Percentiles rank a stretch among this genome's conserved stretches.
These are phyloP conservation scores for Crenichthys baileyi DNA, from an alignment of 2,797 vertebrate species.

Conservation along the genomic window DNA sequence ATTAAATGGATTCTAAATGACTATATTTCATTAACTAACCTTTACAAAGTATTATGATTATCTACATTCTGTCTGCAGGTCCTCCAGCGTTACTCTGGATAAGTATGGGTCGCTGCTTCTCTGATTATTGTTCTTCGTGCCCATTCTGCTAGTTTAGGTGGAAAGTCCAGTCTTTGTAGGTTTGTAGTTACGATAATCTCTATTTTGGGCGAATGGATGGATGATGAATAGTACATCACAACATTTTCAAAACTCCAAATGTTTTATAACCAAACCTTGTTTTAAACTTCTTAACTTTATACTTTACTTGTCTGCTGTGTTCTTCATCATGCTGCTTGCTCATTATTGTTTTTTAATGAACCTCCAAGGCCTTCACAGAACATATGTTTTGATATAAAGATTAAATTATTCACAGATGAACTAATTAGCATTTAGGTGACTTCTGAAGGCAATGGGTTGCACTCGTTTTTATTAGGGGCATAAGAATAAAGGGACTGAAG, in stretches of 20 bases:
- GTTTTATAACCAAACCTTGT: neutral
- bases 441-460: neutral
- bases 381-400: neutral
- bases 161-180: neutral
- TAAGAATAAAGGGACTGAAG: neutral
- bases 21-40: neutral
- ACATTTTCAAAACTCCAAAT: neutral
- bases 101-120: neutral
- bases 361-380: neutral
- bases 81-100: neutral
- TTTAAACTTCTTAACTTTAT: neutral
- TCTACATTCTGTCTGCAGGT: neutral
- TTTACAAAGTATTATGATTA: neutral
- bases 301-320: neutral
- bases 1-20: neutral
- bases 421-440: neutral
- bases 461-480: neutral
- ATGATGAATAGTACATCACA: neutral
- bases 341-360: neutral
- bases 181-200: neutral
- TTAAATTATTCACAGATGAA: neutral
- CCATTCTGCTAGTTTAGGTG: neutral
- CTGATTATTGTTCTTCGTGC: neutral
- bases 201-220: neutral
- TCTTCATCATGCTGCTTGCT: neutral